Conservation (phyloP, 2,797 vertebrate species). For the Cercopithecus hamlyni region DNA sequence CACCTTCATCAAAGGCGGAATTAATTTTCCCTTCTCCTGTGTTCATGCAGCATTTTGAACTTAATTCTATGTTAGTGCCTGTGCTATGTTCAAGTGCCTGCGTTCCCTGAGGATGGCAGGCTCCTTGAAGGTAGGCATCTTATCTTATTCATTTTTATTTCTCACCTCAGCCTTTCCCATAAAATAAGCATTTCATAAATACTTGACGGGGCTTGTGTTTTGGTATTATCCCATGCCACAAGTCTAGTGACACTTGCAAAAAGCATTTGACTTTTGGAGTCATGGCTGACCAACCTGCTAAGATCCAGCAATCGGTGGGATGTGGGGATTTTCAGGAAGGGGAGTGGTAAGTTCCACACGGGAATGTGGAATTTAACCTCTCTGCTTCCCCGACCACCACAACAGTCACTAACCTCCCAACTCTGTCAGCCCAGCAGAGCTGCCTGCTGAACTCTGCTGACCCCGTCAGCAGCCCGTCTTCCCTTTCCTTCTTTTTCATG, state of each 20-base stretch:
- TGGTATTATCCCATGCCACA: background rate
- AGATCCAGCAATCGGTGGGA: background rate
- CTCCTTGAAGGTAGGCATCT: background rate
- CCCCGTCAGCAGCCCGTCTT: background rate
- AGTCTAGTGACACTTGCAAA: background rate
- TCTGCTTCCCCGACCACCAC: background rate
- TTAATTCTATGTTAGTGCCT: background rate
- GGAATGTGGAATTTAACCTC: background rate
- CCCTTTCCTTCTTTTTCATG: background rate
- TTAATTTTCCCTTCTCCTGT: background rate
- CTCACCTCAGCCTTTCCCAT: background rate
- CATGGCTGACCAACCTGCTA: background rate
- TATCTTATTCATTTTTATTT: background rate
- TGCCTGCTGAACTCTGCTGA: background rate
- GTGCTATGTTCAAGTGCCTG: background rate
- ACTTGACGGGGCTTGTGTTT: background rate
- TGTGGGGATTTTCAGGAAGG: background rate
- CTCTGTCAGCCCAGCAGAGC: accelerated
- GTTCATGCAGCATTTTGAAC: background rate
- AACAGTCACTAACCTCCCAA: no score
- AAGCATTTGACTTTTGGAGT: background rate
- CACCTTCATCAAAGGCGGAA: background rate
- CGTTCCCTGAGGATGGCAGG: background rate
- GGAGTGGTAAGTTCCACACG: accelerated
- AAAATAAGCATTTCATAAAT: background rate